phyloP scores from a whole-genome alignment of 2,888 invertebrate species.

The Ctenicera cuprea region DNA sequence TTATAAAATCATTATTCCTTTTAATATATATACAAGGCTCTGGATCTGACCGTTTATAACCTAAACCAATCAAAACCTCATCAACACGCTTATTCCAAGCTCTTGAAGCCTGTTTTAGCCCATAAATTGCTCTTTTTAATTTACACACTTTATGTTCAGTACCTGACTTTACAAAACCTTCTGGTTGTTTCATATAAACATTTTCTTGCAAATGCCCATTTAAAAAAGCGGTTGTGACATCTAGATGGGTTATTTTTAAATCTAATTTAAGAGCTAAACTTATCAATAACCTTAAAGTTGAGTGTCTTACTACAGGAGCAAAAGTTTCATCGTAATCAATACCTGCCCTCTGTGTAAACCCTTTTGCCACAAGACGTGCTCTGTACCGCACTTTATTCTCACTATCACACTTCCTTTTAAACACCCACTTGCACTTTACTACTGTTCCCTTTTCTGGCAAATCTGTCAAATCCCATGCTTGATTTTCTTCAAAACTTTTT shows the following conservation, averaged over 20 bases:
- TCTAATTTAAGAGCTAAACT: conserved; percentile 52
- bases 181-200: conserved; percentile 39
- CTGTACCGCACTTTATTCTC: conserved; percentile 56
- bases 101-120: conserved; percentile 37
- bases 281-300: conserved; percentile 54
- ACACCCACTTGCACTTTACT: conserved; percentile 63
- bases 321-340: conserved; percentile 59
- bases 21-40: conserved; percentile 41
- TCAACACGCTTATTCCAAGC: conserved; percentile 37
- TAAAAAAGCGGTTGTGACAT: conserved; percentile 60
- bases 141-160: conserved; percentile 27
- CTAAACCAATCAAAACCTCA: conserved; percentile 26
- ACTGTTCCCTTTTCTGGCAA: conserved; percentile 54
- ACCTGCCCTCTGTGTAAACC: conserved; percentile 57
- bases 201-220: conserved; percentile 58
- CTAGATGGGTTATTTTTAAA: conserved; percentile 57
- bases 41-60: conserved; percentile 39
- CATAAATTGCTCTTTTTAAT: conserved; percentile 42
- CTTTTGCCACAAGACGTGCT: conserved; percentile 59
- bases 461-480: conserved; percentile 60
- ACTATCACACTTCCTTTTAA: conserved; percentile 58
- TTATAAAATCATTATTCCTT: conserved; percentile 11
- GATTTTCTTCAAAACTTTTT: conserved; percentile 60
- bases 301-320: conserved; percentile 51
- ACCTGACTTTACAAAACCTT: conserved; percentile 27